Conservation (phyloP, 2,888 invertebrate genomes). For the Ormia ochracea region DNA sequence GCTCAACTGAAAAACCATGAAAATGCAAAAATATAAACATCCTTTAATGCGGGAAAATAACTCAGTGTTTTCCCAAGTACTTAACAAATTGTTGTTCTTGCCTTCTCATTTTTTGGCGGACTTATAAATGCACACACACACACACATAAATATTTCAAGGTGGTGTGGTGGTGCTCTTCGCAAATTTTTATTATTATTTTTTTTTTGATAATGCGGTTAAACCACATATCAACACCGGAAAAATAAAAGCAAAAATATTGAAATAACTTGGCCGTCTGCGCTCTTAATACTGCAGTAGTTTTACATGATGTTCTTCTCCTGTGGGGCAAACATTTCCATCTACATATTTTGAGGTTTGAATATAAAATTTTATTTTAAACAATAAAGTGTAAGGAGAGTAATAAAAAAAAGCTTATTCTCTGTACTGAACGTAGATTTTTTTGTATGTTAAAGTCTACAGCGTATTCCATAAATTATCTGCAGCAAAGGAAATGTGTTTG, state of each 20-base stretch:
- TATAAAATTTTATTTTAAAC: neutral
- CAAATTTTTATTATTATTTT: no score
- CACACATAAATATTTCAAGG: neutral
- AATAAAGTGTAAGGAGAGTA: neutral
- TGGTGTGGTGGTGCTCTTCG: conserved; percentile 4
- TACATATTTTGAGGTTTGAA: conserved; percentile 38
- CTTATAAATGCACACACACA: neutral
- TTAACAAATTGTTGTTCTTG: conserved; percentile 16
- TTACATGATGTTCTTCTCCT: conserved; percentile 34
- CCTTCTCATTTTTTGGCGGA: neutral
- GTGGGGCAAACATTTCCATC: conserved; percentile 15
- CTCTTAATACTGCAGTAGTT: conserved; percentile 48
- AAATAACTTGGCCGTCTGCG: conserved; percentile 36
- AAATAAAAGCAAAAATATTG: neutral
- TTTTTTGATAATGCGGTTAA: conserved; percentile 45
- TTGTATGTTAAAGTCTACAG: neutral
- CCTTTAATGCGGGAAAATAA: conserved; percentile 39
- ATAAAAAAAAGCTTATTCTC: neutral
- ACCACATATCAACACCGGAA: conserved; percentile 47
- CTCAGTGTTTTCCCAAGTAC: conserved; percentile 15
- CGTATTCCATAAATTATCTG: neutral
- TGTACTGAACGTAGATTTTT: neutral
- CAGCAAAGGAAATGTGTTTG: neutral
- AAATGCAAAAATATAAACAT: conserved; percentile 6
- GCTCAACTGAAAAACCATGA: neutral